phyloP scores from a whole-genome alignment of 2,888 invertebrate species.

The Hybos culiciformis region DNA sequence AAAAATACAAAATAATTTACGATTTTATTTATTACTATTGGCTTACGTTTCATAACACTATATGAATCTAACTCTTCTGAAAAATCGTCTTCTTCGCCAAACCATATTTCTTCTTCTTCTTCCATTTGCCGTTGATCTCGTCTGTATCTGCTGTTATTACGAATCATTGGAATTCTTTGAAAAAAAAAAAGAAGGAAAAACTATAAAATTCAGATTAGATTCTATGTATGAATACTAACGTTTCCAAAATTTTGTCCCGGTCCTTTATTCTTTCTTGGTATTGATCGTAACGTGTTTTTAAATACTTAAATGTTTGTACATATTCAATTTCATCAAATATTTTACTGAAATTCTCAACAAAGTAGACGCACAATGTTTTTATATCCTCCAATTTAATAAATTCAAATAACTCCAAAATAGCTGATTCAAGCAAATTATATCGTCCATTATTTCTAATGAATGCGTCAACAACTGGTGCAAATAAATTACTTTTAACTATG shows the following conservation, averaged over 20 bases:
- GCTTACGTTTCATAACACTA: constrained; percentile 35
- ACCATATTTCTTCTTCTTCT: constrained; percentile 98
- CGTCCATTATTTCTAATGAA: constrained; percentile 93
- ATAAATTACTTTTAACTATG: constrained; percentile 85
- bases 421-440: constrained; percentile 97
- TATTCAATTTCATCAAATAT: constrained; percentile 90
- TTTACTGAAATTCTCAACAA: constrained; percentile 92
- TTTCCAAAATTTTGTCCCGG: constrained; percentile 61
- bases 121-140: constrained; percentile 88
- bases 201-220: neutral
- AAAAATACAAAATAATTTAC: neutral
- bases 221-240: constrained; percentile 38
- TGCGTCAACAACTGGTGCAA: constrained; percentile 91
- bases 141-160: constrained; percentile 58
- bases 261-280: constrained; percentile 84
- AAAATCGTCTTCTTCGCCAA: constrained; percentile 91
- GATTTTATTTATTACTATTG: neutral
- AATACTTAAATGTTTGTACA: constrained; percentile 93
- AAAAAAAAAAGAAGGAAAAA: neutral
- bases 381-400: constrained; percentile 92
- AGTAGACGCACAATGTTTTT: constrained; percentile 78
- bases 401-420: constrained; percentile 98
- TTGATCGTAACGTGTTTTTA: constrained; percentile 79
- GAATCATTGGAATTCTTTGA: constrained; percentile 47
- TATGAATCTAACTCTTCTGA: constrained; percentile 52